These are phyloP conservation scores for Melospiza georgiana DNA, from an alignment of 2,113 vertebrate species.

Conservation along the genomic window DNA sequence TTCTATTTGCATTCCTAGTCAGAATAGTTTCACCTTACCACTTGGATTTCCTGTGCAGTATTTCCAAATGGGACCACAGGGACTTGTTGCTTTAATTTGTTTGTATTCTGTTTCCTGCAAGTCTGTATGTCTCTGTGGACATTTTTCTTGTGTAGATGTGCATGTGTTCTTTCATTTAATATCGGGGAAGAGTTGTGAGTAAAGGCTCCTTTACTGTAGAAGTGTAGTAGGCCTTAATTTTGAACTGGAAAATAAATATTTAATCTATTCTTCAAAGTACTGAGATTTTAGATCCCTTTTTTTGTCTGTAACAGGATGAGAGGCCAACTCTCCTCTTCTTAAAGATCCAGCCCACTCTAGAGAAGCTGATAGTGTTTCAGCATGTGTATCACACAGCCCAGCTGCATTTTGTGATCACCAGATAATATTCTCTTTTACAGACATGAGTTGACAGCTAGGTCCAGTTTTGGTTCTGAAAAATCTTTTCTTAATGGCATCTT, in stretches of 20 bases:
- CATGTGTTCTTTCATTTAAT: background rate
- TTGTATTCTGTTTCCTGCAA: conserved; percentile 15
- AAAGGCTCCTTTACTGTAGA: background rate
- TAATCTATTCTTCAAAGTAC: background rate
- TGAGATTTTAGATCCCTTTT: background rate
- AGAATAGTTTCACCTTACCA: background rate
- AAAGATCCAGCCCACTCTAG: background rate
- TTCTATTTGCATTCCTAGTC: background rate
- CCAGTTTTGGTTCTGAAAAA: background rate
- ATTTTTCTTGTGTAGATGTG: background rate
- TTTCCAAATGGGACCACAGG: background rate
- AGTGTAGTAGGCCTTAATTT: background rate
- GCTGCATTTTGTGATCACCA: background rate
- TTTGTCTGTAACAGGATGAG: background rate
- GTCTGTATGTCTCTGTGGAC: background rate
- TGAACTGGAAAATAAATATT: background rate
- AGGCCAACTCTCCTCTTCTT: background rate
- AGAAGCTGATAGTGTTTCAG: background rate
- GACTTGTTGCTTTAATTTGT: conserved; percentile 31
- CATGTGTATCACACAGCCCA: background rate
- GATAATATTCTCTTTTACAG: background rate
- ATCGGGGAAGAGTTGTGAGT: background rate
- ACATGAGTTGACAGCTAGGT: background rate
- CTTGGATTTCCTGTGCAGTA: background rate
- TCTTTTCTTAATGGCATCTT: background rate